Base-by-base conservation (phyloP, 1,140 invertebrate species). In the Tenebrio molitor region DNA sequence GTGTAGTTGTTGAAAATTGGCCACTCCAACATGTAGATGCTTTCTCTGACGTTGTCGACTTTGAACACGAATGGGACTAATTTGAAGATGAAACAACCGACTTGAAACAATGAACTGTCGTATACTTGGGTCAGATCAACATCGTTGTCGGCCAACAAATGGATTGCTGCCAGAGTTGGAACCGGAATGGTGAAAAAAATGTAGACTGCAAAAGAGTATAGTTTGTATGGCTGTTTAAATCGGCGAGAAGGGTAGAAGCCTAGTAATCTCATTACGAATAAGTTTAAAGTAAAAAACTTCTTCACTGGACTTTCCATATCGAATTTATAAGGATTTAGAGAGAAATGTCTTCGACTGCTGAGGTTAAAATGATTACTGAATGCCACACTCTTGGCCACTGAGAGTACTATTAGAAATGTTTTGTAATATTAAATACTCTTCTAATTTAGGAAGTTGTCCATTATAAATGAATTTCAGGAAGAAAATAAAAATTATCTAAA, bases 1-100 rank as follows among this genome's bases (percentile, higher is more conserved):
- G 42, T 12, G 14, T 67, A 67, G 6, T 33, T 34, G 21, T 50
- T 67, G 19, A 72, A 72, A 0, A 72, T 39, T 14, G 21, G 17
- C 5, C 44, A 19, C 6, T 67, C 23, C 33, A 72, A 21, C 17
- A 33, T 44, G 1, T 72, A 25, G 1, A 66, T 46, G 8, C 29
- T 21, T 53, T 39, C 34, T 34, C 33, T 50, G 3, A 50, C 21
- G 6, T 36, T 33, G 0, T 72, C 25, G 5, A 41, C 58, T 7
- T 67, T 53, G 2, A 36, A 34, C 10, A 23, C 58, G 16, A 66
- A 66, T 12, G 63, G 63, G 1, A 50, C 12, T 16, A 66, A 15
- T 67, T 72, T 72, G 12, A 66, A 42, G 8, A 67, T 65, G 12
- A 66, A 53, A 39, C 16, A 39, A 34, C 39, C 42, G 10, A 67